Conservation (phyloP, 1,140 invertebrate genomes). For the Marisa cornuarietis region DNA sequence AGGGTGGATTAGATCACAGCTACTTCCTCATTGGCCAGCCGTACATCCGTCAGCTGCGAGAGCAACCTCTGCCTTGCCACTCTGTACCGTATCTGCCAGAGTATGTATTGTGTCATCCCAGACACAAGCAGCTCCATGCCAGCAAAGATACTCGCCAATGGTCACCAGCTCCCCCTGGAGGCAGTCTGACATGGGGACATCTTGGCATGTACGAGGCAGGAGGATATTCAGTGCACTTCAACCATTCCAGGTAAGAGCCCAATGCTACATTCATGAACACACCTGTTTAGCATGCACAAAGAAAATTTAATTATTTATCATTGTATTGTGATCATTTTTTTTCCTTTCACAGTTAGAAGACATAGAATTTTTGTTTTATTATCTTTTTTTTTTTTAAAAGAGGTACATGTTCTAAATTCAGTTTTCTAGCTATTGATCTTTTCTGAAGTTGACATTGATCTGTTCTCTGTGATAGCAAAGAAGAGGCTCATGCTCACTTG, state of each 20-base stretch:
- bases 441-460: neutral
- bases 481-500: conserved; percentile 37
- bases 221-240: conserved; percentile 47
- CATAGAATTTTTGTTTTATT: neutral
- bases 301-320: neutral
- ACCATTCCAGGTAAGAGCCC: conserved; percentile 42
- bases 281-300: too few species aligned
- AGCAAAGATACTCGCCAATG: conserved; percentile 10
- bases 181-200: conserved; percentile 37
- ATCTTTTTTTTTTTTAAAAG: neutral
- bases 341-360: neutral
- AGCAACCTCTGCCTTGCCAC: conserved; percentile 31
- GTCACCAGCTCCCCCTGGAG: neutral
- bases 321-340: neutral
- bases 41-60: conserved; percentile 46
- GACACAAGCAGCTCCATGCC: conserved; percentile 7
- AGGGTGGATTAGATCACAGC: conserved; percentile 24
- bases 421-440: neutral
- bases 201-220: conserved; percentile 48
- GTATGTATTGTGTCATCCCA: conserved; percentile 1
- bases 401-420: neutral
- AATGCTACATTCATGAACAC: too few species aligned
- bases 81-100: conserved; percentile 4
- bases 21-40: conserved; percentile 52
- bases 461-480: conserved; percentile 27